Evolutionary conservation across 2,888 invertebrate genomes (phyloP).

Genomic region (Caenorhabditis sp.): DNA sequence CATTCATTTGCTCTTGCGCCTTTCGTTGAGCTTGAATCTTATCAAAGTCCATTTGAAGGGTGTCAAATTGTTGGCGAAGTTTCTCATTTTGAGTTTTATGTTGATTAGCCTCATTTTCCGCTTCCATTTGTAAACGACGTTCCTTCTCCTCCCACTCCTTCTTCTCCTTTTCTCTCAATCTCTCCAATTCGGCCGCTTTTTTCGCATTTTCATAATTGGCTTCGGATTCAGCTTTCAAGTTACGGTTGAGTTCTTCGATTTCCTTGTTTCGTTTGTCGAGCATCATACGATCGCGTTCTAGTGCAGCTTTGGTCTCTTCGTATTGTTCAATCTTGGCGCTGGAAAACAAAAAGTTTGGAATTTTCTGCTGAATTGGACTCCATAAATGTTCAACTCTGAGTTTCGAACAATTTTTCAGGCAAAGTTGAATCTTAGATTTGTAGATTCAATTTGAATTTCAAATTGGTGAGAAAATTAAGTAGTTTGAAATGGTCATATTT

Average conservation of each 20-base stretch:
- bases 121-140: conserved; percentile 49
- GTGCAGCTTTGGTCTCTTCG: conserved; percentile 53
- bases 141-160: conserved; percentile 57
- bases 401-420: too few species aligned
- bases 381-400: background rate
- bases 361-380: too few species aligned
- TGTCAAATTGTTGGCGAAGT: conserved; percentile 39
- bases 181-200: conserved; percentile 47
- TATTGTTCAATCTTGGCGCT: conserved; percentile 48
- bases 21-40: conserved; percentile 45
- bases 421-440: too few species aligned
- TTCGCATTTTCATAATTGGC: conserved; percentile 51
- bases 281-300: conserved; percentile 56
- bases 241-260: conserved; percentile 57
- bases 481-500: too few species aligned
- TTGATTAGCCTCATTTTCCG: conserved; percentile 48
- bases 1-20: conserved; percentile 55
- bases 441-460: too few species aligned
- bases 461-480: too few species aligned
- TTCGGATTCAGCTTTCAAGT: conserved; percentile 48
- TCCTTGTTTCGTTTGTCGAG: conserved; percentile 57
- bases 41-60: conserved; percentile 43
- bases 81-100: conserved; percentile 41
- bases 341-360: background rate
- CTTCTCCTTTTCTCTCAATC: conserved; percentile 44